Conservation (phyloP, 2,888 invertebrate genomes). For the Drosophila phalerata region DNA sequence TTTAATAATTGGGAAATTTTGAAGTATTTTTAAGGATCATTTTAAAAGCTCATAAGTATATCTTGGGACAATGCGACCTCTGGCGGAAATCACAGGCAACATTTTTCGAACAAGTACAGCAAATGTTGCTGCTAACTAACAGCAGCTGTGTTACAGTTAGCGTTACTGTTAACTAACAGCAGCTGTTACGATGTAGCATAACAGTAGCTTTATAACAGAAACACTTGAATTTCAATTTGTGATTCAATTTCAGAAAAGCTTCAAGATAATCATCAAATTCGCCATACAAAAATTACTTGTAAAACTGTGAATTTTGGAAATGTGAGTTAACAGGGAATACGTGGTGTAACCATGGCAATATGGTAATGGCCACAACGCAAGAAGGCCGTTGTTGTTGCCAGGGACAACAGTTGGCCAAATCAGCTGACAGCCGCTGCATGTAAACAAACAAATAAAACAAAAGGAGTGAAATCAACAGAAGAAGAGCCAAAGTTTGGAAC, state of each 20-base stretch:
- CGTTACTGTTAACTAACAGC: constrained; percentile 2
- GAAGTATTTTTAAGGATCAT: background rate
- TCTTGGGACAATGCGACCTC: constrained; percentile 34
- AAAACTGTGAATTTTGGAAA: background rate
- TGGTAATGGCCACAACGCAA: constrained; percentile 29
- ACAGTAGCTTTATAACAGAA: constrained; percentile 12
- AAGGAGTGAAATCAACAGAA: background rate
- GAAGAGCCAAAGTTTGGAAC: background rate
- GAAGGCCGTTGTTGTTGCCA: constrained; percentile 23
- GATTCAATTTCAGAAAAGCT: background rate
- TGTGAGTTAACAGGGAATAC: constrained; percentile 11
- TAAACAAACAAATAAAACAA: constrained; percentile 54
- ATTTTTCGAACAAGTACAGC: constrained; percentile 24
- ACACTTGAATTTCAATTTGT: background rate
- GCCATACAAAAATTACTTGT: too few relatives aligned
- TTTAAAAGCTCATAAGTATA: background rate
- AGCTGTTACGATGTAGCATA: background rate
- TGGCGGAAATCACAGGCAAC: background rate
- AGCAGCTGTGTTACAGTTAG: background rate
- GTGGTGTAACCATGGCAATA: constrained; percentile 40
- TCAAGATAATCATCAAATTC: too few relatives aligned
- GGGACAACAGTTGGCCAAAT: constrained; percentile 34
- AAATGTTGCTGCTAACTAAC: background rate
- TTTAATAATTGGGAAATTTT: background rate
- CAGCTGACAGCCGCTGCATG: constrained; percentile 48